These are phyloP conservation scores for Sebastes iracundus DNA, from an alignment of 2,797 vertebrate species.

Conservation along the genomic window DNA sequence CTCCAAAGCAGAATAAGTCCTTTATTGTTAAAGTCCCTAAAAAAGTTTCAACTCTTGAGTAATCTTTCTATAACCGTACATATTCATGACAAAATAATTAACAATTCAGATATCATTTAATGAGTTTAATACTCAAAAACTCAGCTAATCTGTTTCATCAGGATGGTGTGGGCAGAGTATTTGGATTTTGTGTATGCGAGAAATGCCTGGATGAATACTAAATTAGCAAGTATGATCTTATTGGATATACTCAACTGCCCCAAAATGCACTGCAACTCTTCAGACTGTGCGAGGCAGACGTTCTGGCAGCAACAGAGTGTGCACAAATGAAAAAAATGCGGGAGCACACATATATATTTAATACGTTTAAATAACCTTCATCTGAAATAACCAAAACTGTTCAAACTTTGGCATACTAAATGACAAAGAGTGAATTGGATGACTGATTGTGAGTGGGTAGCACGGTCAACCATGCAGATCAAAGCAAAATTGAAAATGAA, in stretches of 20 bases:
- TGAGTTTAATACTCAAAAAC: background rate
- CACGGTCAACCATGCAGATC: background rate
- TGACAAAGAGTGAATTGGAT: background rate
- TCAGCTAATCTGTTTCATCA: background rate
- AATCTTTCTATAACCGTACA: background rate
- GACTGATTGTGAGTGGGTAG: background rate
- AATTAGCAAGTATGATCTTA: background rate
- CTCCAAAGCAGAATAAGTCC: background rate
- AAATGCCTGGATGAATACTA: background rate
- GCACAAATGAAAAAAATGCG: no score
- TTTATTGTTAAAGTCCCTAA: background rate
- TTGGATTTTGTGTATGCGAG: background rate
- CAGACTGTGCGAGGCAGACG: background rate
- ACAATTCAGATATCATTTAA: background rate
- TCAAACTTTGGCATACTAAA: background rate
- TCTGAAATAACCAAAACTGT: background rate
- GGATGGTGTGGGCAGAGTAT: background rate
- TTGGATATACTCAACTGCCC: background rate
- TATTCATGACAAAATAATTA: background rate
- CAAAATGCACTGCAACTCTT: background rate
- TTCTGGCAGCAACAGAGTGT: no score
- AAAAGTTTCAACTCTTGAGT: background rate
- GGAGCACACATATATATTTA: no score
- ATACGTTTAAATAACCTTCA: no score
- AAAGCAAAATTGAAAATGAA: background rate